Percentiles rank a stretch among this genome's conserved stretches.
Evolutionary conservation across 64 coral and sea anemone genomes (phyloP).

Genomic region (Platygyra sinensis): DNA sequence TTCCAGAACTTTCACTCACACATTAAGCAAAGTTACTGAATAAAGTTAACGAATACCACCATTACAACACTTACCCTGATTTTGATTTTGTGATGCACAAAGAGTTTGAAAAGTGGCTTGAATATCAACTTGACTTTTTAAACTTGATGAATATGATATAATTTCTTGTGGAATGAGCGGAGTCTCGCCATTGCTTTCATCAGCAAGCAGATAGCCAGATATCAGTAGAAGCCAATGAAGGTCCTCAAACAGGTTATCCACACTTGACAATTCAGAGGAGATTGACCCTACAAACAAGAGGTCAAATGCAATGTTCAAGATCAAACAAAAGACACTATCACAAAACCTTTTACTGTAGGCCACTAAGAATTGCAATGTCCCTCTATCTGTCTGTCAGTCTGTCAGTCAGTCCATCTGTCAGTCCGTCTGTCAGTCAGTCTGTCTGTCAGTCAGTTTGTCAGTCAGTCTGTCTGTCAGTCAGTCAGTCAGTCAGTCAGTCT

Average conservation of each 20-base stretch:
- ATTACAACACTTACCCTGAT: slow-evolving; percentile 28
- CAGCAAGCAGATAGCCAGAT: slow-evolving; percentile 87
- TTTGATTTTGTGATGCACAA: slow-evolving; percentile 54
- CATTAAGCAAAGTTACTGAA: no score
- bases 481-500: no score
- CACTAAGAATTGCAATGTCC: no score
- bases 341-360: no score
- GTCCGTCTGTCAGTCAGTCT: no score
- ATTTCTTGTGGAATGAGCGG: slow-evolving; percentile 87
- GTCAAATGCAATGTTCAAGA: not conserved
- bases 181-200: slow-evolving; percentile 85
- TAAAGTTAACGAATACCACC: no score
- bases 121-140: slow-evolving; percentile 65
- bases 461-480: no score
- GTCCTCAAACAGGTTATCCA: slow-evolving; percentile 91
- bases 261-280: slow-evolving; percentile 14
- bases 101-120: slow-evolving; percentile 56
- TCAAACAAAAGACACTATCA: no score
- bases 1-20: no score
- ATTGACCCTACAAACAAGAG: slow-evolving; percentile 41
- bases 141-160: slow-evolving; percentile 74
- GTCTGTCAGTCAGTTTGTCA: no score
- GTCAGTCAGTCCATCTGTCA: no score
- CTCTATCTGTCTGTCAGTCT: no score
- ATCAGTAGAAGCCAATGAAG: slow-evolving; percentile 95